These are phyloP conservation scores for Epistrophe eligans DNA, from an alignment of 2,888 invertebrate species.

Conservation along the genomic window DNA sequence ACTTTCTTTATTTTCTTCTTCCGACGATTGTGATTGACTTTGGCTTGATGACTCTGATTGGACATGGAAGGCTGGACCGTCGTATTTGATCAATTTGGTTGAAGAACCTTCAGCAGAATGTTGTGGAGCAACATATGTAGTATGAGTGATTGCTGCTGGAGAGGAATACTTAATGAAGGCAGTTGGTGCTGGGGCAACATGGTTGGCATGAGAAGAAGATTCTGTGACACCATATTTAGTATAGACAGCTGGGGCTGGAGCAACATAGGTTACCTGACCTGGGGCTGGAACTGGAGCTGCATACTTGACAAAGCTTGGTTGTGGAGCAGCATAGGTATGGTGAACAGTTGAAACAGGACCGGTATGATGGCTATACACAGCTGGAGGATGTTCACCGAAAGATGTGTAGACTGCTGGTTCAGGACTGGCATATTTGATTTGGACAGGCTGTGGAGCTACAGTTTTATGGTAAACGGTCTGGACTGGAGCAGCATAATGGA, in stretches of 20 bases:
- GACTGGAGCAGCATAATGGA: constrained; percentile 61
- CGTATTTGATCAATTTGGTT: constrained; percentile 1
- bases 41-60: constrained; percentile 11
- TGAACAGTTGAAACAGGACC: constrained; percentile 25
- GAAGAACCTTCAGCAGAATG: neutral
- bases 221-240: constrained; percentile 32
- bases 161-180: constrained; percentile 79
- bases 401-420: constrained; percentile 71
- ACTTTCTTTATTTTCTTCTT: constrained; percentile 42
- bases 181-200: constrained; percentile 77
- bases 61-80: constrained; percentile 3
- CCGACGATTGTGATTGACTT: neutral
- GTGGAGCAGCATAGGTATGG: constrained; percentile 33
- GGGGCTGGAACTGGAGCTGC: constrained; percentile 44
- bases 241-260: constrained; percentile 63
- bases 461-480: constrained; percentile 28
- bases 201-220: constrained; percentile 35
- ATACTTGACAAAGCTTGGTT: constrained; percentile 5
- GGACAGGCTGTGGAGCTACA: constrained; percentile 13
- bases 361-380: constrained; percentile 12
- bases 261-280: constrained; percentile 67
- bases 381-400: constrained; percentile 35
- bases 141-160: constrained; percentile 71
- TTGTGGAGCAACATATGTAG: constrained; percentile 30
- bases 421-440: constrained; percentile 18